These are phyloP conservation scores for Lerista edwardsae DNA, from an alignment of 2,797 vertebrate species.

Conservation along the genomic window DNA sequence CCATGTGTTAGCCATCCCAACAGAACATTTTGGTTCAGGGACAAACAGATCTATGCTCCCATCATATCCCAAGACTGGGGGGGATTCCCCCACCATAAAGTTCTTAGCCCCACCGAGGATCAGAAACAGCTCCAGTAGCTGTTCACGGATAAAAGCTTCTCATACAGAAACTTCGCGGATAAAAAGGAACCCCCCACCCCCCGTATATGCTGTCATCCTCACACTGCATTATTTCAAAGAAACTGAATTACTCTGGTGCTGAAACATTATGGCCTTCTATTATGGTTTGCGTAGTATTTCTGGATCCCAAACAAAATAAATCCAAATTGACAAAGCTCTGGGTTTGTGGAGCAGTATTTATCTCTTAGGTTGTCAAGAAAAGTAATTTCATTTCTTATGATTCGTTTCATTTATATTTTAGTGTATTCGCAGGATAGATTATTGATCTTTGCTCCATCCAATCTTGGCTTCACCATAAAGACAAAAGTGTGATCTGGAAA, in stretches of 20 bases:
- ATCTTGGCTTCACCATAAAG: conserved; percentile 61
- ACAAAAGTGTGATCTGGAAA: conserved; percentile 61
- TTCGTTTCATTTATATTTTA: conserved; percentile 70
- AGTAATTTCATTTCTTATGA: conserved; percentile 72
- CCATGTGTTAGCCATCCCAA: not conserved
- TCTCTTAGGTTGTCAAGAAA: conserved; percentile 66
- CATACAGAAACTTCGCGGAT: too few relatives aligned
- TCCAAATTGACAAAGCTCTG: conserved; percentile 67
- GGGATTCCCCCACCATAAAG: too few relatives aligned
- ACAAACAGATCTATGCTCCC: not conserved
- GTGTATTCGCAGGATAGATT: conserved; percentile 69
- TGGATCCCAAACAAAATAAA: conserved; percentile 62
- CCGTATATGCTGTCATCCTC: not conserved
- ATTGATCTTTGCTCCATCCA: conserved; percentile 73
- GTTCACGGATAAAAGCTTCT: too few relatives aligned
- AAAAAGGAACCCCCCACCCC: too few relatives aligned
- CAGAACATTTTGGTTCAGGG: not conserved
- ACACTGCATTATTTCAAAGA: not conserved
- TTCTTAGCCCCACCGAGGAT: too few relatives aligned
- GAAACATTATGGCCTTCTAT: conserved; percentile 40
- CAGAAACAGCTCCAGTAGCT: too few relatives aligned
- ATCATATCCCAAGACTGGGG: too few relatives aligned
- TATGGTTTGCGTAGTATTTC: conserved; percentile 54
- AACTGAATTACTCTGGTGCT: not conserved
- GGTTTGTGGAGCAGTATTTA: conserved; percentile 61